phyloP scores from a whole-genome alignment of 2,797 vertebrate species.

The Halcyon smyrnensis region DNA sequence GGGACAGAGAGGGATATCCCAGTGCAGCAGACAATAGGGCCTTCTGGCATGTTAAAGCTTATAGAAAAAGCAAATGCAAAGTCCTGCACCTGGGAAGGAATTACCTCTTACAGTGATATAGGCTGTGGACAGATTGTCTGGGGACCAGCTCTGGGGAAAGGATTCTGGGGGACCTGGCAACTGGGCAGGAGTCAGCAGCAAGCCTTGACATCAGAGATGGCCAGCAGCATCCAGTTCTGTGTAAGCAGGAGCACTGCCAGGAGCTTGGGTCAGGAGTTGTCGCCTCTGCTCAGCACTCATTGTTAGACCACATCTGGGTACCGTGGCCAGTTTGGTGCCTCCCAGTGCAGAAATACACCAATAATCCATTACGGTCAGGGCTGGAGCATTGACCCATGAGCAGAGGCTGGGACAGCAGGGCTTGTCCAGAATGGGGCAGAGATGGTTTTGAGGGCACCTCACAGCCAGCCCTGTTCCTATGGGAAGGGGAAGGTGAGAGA shows the following conservation, averaged over 20 bases:
- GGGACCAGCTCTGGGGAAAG: not conserved
- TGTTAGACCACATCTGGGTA: not conserved
- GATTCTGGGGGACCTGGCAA: not conserved
- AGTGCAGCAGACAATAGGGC: not conserved
- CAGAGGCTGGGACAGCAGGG: not conserved
- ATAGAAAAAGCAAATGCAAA: not conserved
- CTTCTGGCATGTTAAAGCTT: not conserved
- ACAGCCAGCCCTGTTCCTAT: no score
- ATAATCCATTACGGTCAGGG: no score
- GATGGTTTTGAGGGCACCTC: accelerated
- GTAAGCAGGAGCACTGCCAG: not conserved
- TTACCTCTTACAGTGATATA: accelerated
- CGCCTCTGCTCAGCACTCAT: not conserved
- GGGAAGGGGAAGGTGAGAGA: not conserved
- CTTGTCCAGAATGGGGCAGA: not conserved
- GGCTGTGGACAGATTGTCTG: not conserved
- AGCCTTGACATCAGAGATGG: not conserved
- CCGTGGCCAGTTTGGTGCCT: not conserved
- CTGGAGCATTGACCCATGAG: not conserved
- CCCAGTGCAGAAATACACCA: not conserved
- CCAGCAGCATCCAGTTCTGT: not conserved
- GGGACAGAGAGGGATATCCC: not conserved
- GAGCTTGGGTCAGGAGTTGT: not conserved
- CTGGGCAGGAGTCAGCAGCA: not conserved
- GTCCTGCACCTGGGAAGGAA: not conserved